These are phyloP conservation scores for Antechinus flavipes DNA, from an alignment of 2,113 vertebrate genomes.

Conservation along the genomic window DNA sequence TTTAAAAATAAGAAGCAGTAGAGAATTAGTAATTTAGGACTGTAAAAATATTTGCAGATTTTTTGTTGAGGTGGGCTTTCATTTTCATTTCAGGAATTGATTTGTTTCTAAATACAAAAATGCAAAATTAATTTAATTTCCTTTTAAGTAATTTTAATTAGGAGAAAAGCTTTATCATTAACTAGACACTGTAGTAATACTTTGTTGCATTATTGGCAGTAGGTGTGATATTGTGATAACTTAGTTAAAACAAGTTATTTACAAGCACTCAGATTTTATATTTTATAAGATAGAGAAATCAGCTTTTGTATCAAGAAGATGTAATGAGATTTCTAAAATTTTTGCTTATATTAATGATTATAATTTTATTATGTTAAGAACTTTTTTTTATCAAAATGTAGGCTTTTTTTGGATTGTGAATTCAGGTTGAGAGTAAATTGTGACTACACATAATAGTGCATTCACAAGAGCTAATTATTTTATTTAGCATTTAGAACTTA, in stretches of 20 bases:
- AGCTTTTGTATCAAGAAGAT: not conserved
- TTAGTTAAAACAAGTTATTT: constrained; percentile 23
- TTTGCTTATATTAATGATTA: constrained; percentile 7
- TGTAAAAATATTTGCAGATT: not conserved
- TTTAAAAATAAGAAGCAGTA: constrained; percentile 54
- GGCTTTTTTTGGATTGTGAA: constrained; percentile 22
- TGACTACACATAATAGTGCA: not conserved
- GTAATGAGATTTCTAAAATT: not conserved
- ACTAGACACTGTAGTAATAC: constrained; percentile 48
- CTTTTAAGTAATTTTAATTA: constrained; percentile 43
- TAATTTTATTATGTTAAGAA: constrained; percentile 28
- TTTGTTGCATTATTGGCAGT: not conserved
- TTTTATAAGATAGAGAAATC: constrained; percentile 42
- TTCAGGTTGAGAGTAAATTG: constrained; percentile 31
- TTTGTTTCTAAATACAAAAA: constrained; percentile 23
- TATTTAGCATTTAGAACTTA: constrained; percentile 7
- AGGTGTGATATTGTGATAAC: constrained; percentile 19
- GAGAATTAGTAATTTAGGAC: constrained; percentile 29
- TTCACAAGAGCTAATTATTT: constrained; percentile 5
- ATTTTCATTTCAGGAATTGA: not conserved
- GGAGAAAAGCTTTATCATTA: constrained; percentile 20
- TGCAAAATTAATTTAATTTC: constrained; percentile 20
- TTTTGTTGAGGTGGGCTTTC: not conserved
- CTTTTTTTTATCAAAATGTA: not conserved
- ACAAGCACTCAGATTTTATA: constrained; percentile 35